Conservation (phyloP, 2,888 invertebrate species). For the Bombylius discolor region DNA sequence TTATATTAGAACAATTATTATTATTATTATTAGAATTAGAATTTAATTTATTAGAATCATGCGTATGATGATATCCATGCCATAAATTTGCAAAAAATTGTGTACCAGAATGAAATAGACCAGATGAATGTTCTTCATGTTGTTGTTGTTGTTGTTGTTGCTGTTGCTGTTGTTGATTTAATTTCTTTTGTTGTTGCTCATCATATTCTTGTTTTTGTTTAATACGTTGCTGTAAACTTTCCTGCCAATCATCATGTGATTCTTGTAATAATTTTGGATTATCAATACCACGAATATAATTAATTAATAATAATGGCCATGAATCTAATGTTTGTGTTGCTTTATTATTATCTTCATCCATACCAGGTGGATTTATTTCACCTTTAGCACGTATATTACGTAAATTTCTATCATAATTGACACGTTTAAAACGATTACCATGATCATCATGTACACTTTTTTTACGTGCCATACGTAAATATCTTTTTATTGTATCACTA, state of each 20-base stretch:
- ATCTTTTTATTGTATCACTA: slow-evolving; percentile 74
- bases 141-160: slow-evolving; percentile 18
- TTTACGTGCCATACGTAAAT: slow-evolving; percentile 75
- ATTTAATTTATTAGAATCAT: slow-evolving; percentile 4
- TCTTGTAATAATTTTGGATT: slow-evolving; percentile 19
- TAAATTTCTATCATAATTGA: slow-evolving; percentile 75
- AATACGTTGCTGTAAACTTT: slow-evolving; percentile 22
- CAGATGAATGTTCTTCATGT: slow-evolving; percentile 26
- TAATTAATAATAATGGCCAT: slow-evolving; percentile 49
- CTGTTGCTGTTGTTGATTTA: neutral
- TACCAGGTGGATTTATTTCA: slow-evolving; percentile 59
- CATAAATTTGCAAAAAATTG: slow-evolving; percentile 52
- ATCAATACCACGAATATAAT: slow-evolving; percentile 37
- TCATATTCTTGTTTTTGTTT: slow-evolving; percentile 23
- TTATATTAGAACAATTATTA: neutral
- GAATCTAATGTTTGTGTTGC: slow-evolving; percentile 66
- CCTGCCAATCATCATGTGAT: slow-evolving; percentile 26
- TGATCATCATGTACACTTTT: slow-evolving; percentile 67
- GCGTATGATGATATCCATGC: slow-evolving; percentile 35
- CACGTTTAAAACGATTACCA: slow-evolving; percentile 69
- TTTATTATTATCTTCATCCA: slow-evolving; percentile 63
- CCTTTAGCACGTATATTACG: slow-evolving; percentile 70
- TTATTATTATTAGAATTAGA: neutral
- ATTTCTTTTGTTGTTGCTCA: slow-evolving; percentile 15
- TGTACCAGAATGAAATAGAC: slow-evolving; percentile 41